Evolutionary conservation across 2,113 vertebrate species (phyloP).

Genomic region (Pomatorhinus ruficollis): DNA sequence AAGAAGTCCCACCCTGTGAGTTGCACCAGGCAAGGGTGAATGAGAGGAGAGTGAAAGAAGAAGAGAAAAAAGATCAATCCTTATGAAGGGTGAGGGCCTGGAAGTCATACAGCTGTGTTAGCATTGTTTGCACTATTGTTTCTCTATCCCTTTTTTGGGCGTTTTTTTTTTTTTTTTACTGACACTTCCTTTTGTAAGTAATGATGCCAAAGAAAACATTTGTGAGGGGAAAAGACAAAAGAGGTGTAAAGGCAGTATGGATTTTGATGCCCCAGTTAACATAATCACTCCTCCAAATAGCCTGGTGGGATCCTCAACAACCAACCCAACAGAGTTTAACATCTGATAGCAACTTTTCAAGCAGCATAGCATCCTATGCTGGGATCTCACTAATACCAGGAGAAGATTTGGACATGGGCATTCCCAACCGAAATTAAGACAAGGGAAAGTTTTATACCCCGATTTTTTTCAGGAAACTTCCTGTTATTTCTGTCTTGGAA

Average conservation of each 20-base stretch:
- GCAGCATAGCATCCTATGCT: not conserved
- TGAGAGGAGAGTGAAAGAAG: not conserved
- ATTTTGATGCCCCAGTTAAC: not conserved
- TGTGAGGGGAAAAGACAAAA: not conserved
- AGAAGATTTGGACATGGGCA: accelerated
- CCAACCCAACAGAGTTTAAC: accelerated
- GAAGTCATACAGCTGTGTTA: not conserved
- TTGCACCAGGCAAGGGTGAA: not conserved
- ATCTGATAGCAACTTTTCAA: not conserved
- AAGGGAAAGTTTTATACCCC: not conserved
- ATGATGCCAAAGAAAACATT: not conserved
- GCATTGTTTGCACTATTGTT: not conserved
- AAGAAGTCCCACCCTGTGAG: not conserved
- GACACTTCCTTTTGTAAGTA: not conserved
- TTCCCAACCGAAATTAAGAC: not conserved
- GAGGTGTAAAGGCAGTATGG: not conserved
- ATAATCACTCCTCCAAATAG: not conserved
- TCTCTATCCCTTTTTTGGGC: not conserved
- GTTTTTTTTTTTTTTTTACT: not conserved
- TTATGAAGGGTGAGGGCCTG: not conserved
- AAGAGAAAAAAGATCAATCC: not conserved
- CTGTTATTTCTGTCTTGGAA: not conserved
- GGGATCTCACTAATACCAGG: not conserved
- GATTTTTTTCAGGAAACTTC: not conserved
- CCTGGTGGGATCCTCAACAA: not conserved